phyloP scores from a whole-genome alignment of 1,140 invertebrate species.

The Hyles euphorbiae region DNA sequence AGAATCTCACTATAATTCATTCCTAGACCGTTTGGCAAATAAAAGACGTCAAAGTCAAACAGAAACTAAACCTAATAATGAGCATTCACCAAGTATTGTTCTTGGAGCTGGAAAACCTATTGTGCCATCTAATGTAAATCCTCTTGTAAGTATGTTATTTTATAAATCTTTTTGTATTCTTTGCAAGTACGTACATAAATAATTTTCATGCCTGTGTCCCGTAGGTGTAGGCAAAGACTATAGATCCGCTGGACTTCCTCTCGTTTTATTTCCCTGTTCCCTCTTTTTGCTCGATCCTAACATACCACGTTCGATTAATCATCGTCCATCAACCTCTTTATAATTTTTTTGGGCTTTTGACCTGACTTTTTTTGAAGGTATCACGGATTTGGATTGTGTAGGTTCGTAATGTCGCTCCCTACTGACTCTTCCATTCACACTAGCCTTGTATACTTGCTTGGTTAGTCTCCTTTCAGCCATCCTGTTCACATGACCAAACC shows the following conservation, averaged over 20 bases:
- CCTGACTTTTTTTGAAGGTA: too few relatives aligned
- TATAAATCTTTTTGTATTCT: too few relatives aligned
- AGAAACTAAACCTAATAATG: conserved; percentile 44
- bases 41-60: conserved; percentile 78
- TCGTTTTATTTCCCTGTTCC: neutral
- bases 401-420: too few relatives aligned
- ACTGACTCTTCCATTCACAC: neutral
- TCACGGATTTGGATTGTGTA: too few relatives aligned
- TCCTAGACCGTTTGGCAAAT: conserved; percentile 84
- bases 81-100: conserved; percentile 65
- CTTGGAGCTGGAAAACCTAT: conserved; percentile 62
- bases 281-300: neutral
- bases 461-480: too few relatives aligned
- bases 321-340: too few relatives aligned
- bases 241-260: neutral
- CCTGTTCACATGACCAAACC: too few relatives aligned
- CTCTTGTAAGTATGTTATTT: conserved; percentile 50
- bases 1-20: conserved; percentile 93
- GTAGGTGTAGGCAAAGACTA: neutral
- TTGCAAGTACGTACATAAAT: neutral
- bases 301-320: neutral
- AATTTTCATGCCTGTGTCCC: neutral
- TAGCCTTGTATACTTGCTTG: too few relatives aligned
- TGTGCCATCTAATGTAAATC: conserved; percentile 59
- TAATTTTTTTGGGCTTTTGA: too few relatives aligned